Evolutionary conservation across 2,797 vertebrate species (phyloP), one percentile per base, ranked within the genome.

Genomic region (Rhinogobio ventralis): DNA sequence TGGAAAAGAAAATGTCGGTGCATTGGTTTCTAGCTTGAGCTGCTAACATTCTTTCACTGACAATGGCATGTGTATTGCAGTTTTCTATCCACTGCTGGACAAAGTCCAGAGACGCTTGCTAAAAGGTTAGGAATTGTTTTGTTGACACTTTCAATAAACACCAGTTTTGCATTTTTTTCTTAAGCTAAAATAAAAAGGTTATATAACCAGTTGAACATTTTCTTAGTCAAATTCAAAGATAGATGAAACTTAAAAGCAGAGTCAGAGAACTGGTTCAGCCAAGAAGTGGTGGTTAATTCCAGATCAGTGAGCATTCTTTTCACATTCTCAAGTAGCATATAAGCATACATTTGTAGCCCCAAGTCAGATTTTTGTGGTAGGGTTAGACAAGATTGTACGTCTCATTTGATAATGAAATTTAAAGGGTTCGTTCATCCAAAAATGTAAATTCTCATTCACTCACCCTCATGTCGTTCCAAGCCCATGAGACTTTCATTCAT

Each of bases 41-140:
- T 79, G 25, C 25, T 64, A 25, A 20, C 42, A 66, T 79, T 79
- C 77, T 42, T 79, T 49, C 42, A 62, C 25, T 46, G 77, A 23
- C 25, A 46, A 30, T 39, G 46, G 23, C 23, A 25, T 19, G 74
- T 42, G 49, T 23, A 74, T 4, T 74, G 51, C 19, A n/a, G 25
- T 79, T 64, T 64, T 62, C 36, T 46, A 19, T 42, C 53, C 51
- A 62, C 30, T 25, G 53, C 30, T 77, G 36, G 36, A 60, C 57
- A 79, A 51, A n/a, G 13, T 80, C 45, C 28, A 68, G 17, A 62
- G 20, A 46, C 8, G 33, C 14, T 19, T 23, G 2, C 17, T 46
- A 23, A 79, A n/a, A 78, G 20, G 13, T 25, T 39, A 36, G 51
- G 33, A 57, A 57, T 62, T 25, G 19, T 42, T 45, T 20, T 25